Conservation (phyloP, 2,888 invertebrate species). For the Drosophila fulvimacula region DNA sequence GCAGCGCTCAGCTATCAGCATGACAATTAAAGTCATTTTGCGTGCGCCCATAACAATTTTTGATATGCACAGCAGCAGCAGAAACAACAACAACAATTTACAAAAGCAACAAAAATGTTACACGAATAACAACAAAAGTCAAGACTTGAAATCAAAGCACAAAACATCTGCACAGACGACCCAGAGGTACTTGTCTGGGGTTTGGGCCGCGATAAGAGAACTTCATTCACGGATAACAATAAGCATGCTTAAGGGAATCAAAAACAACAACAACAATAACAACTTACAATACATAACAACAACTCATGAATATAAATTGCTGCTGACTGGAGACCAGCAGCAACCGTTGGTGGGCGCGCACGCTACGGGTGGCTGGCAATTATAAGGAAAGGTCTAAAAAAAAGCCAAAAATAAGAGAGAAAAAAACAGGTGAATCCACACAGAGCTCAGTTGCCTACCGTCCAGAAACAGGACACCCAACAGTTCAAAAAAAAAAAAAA, state of each 20-base stretch:
- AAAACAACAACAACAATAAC: conserved; percentile 28
- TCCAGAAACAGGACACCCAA: conserved; percentile 10
- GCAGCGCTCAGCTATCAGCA: conserved; percentile 44
- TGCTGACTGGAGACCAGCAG: conserved; percentile 53
- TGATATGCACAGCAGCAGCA: conserved; percentile 53
- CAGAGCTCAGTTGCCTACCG: conserved; percentile 1
- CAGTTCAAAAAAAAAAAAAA: conserved; percentile 9
- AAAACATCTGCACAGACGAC: conserved; percentile 50
- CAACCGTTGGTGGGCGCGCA: conserved; percentile 39
- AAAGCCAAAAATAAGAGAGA: not conserved
- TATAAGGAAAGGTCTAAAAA: conserved; percentile 51
- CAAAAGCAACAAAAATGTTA: conserved; percentile 20
- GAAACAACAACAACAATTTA: conserved; percentile 26
- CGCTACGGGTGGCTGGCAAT: conserved; percentile 74
- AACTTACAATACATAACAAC: conserved; percentile 67
- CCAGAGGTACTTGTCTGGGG: conserved; percentile 14
- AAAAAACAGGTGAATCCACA: conserved; percentile 39
- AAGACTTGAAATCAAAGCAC: conserved; percentile 64
- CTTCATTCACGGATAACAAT: conserved; percentile 79
- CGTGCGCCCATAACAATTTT: conserved; percentile 59
- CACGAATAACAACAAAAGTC: conserved; percentile 39
- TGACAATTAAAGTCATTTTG: conserved; percentile 71
- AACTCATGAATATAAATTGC: conserved; percentile 80
- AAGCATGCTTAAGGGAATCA: conserved; percentile 73
- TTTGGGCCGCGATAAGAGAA: conserved; percentile 69